Conservation (phyloP, 2,113 vertebrate species). For the Morone chrysops region DNA sequence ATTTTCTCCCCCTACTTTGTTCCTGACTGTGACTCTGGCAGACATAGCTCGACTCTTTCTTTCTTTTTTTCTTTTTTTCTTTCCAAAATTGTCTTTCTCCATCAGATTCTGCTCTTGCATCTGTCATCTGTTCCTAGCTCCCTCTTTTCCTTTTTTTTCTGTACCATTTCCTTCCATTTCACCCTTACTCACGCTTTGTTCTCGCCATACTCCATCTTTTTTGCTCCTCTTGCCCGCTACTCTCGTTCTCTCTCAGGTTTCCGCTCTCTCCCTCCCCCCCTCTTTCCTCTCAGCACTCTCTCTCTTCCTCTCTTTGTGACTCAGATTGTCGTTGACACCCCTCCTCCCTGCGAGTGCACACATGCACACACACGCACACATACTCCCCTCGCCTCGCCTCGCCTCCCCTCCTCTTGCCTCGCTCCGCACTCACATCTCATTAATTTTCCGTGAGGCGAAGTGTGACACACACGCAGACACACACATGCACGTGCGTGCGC, state of each 20-base stretch:
- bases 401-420: conserved; percentile 65
- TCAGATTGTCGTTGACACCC: conserved; percentile 82
- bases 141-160: conserved; percentile 42
- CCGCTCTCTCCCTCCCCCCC: conserved; percentile 63
- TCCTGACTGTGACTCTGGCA: conserved; percentile 63
- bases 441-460: conserved; percentile 82
- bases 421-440: conserved; percentile 82
- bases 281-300: conserved; percentile 73
- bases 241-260: conserved; percentile 70
- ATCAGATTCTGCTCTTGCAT: conserved; percentile 42
- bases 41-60: conserved; percentile 23
- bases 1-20: conserved; percentile 70
- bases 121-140: conserved; percentile 45
- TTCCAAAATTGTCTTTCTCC: conserved; percentile 25
- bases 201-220: conserved; percentile 53
- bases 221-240: conserved; percentile 42
- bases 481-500: conserved; percentile 12
- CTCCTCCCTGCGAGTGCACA: conserved; percentile 44
- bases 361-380: conserved; percentile 48
- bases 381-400: neutral
- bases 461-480: conserved; percentile 71
- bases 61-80: neutral
- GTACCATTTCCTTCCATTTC: conserved; percentile 52
- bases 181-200: conserved; percentile 43
- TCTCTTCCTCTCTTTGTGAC: conserved; percentile 83